These are phyloP conservation scores for Latheticus oryzae DNA, from an alignment of 2,888 invertebrate species.

Conservation along the genomic window DNA sequence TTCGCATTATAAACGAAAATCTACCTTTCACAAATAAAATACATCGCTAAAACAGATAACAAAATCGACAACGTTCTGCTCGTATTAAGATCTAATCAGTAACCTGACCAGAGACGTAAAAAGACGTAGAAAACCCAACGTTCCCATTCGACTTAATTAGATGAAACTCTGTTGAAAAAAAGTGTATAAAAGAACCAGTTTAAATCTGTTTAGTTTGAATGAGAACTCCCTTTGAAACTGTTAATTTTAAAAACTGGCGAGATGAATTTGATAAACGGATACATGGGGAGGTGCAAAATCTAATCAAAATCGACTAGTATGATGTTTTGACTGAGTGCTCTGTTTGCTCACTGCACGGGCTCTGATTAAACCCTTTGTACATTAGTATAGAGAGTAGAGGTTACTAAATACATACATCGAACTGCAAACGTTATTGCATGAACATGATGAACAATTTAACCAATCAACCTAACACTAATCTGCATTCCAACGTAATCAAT, in stretches of 20 bases:
- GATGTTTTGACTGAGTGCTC: slow-evolving; percentile 65
- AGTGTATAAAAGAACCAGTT: slow-evolving; percentile 26
- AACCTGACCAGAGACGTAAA: slow-evolving; percentile 46
- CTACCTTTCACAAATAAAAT: slow-evolving; percentile 52
- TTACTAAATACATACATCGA: slow-evolving; percentile 55
- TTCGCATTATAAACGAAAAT: slow-evolving; percentile 58
- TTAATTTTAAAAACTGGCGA: slow-evolving; percentile 34
- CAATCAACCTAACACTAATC: slow-evolving; percentile 48
- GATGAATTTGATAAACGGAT: slow-evolving; percentile 44
- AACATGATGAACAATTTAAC: slow-evolving; percentile 56
- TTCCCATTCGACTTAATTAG: slow-evolving; percentile 36
- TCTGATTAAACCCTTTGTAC: slow-evolving; percentile 62
- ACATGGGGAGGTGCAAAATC: slow-evolving; percentile 61
- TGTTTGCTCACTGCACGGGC: slow-evolving; percentile 60
- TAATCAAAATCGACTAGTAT: slow-evolving; percentile 66
- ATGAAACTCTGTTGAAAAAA: slow-evolving; percentile 33
- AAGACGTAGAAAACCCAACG: slow-evolving; percentile 35
- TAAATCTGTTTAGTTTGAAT: slow-evolving; percentile 40
- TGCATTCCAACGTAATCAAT: slow-evolving; percentile 28
- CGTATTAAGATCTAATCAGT: slow-evolving; percentile 51
- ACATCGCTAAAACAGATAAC: slow-evolving; percentile 42
- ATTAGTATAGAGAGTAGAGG: slow-evolving; percentile 57
- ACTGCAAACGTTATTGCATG: slow-evolving; percentile 57
- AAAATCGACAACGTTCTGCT: slow-evolving; percentile 45
- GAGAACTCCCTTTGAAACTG: slow-evolving; percentile 27